Percentiles rank a stretch among this genome's conserved stretches.
phyloP scores from a whole-genome alignment of 2,113 vertebrate species.

The Hymenochirus boettgeri region DNA sequence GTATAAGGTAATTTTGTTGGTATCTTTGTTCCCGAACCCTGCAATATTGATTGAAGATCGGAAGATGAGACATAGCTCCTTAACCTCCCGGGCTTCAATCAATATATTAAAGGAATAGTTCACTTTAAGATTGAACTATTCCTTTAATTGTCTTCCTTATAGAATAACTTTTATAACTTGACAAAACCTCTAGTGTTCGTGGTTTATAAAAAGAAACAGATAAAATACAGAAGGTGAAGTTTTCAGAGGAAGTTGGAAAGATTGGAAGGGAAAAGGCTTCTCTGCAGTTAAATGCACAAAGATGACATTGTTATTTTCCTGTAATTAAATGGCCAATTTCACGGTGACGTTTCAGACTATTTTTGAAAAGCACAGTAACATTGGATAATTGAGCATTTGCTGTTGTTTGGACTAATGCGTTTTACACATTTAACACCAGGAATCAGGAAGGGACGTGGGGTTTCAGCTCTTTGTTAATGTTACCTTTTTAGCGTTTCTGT shows the following conservation, averaged over 20 bases:
- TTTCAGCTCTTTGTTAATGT: slow-evolving; percentile 11
- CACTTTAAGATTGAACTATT: too few relatives aligned
- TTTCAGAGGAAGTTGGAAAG: too few relatives aligned
- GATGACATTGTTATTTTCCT: neutral
- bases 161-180: too few relatives aligned
- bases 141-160: too few relatives aligned
- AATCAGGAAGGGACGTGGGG: slow-evolving; percentile 6
- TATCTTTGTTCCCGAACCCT: too few relatives aligned
- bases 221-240: neutral
- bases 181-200: too few relatives aligned
- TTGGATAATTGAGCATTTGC: slow-evolving; percentile 9
- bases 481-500: neutral
- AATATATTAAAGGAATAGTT: too few relatives aligned
- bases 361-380: slow-evolving; percentile 14
- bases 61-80: too few relatives aligned
- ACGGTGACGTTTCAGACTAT: slow-evolving; percentile 4
- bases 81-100: too few relatives aligned
- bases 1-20: too few relatives aligned
- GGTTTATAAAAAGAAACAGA: slow-evolving; percentile 3
- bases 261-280: neutral
- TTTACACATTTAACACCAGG: slow-evolving; percentile 6
- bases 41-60: too few relatives aligned
- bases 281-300: neutral
- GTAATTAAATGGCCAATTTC: neutral
- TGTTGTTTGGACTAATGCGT: neutral